A percentile compares a stretch with the other conserved stretches of the same genome.
phyloP scores from a whole-genome alignment of 2,113 vertebrate species.

The Mesembrinibis cayennensis region DNA sequence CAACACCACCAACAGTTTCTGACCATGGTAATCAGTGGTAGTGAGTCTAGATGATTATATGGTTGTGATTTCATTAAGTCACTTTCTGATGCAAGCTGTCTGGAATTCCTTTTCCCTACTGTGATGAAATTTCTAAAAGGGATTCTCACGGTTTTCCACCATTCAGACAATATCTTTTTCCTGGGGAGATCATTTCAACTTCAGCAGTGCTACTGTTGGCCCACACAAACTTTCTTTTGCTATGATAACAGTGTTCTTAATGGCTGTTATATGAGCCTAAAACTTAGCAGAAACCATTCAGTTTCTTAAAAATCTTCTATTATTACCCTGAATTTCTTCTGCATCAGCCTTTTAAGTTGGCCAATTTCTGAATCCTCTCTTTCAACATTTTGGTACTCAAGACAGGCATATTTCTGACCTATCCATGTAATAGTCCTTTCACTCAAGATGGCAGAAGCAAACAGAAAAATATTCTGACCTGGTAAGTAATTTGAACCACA shows the following conservation, averaged over 20 bases:
- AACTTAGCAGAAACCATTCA: background rate
- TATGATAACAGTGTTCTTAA: background rate
- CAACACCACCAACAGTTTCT: background rate
- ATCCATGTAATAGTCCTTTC: background rate
- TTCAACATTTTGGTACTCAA: background rate
- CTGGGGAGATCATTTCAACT: background rate
- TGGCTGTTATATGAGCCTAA: background rate
- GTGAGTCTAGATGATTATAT: background rate
- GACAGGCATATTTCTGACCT: background rate
- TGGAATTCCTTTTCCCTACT: background rate
- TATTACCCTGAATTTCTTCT: background rate
- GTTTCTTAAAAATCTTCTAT: background rate
- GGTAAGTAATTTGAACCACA: background rate
- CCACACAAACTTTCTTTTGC: background rate
- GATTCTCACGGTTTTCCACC: background rate
- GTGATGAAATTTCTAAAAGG: background rate
- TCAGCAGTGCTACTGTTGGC: background rate
- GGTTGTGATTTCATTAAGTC: background rate
- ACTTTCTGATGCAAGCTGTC: background rate
- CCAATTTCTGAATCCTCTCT: background rate
- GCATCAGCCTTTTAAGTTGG: background rate
- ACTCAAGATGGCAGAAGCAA: background rate
- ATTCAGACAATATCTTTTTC: background rate
- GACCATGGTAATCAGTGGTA: background rate
- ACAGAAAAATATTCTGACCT: background rate